Evolutionary conservation across 2,797 vertebrate genomes (phyloP).

Genomic region (Tauraco hartlaubi): DNA sequence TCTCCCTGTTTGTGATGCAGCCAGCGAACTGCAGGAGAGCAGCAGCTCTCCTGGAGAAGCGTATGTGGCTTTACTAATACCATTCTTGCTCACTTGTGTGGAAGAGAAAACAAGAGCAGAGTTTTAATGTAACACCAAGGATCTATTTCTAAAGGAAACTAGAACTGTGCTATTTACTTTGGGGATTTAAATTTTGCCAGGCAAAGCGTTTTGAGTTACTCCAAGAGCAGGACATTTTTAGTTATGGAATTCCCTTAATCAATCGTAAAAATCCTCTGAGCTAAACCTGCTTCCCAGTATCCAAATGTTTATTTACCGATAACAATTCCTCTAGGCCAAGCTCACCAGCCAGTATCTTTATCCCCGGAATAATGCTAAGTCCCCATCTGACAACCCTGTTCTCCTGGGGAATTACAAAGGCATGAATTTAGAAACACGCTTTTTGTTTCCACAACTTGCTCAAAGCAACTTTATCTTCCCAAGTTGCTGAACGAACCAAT

Average conservation of each 20-base stretch:
- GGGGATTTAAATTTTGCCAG: neutral
- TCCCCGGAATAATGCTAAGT: slow-evolving; percentile 46
- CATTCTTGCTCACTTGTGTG: neutral
- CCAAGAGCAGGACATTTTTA: neutral
- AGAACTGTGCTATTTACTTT: neutral
- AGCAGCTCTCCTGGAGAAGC: neutral
- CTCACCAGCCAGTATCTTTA: slow-evolving; percentile 57
- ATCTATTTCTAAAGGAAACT: neutral
- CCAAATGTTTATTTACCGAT: slow-evolving; percentile 55
- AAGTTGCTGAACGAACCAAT: neutral
- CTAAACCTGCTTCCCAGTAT: slow-evolving; percentile 7
- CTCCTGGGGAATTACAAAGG: slow-evolving; percentile 40
- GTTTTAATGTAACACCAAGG: neutral
- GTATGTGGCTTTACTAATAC: neutral
- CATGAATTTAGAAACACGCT: slow-evolving; percentile 31
- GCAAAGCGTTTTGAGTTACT: neutral
- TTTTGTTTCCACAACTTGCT: slow-evolving; percentile 38
- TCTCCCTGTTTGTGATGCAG: neutral
- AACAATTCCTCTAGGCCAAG: slow-evolving; percentile 42
- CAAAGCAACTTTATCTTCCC: neutral
- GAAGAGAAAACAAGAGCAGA: neutral
- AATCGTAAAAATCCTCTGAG: slow-evolving; percentile 27
- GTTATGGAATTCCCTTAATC: slow-evolving; percentile 35
- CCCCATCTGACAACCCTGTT: slow-evolving; percentile 8
- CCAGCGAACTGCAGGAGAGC: neutral